Evolutionary conservation across 2,113 vertebrate genomes (phyloP).

Genomic region (Siniperca chuatsi): DNA sequence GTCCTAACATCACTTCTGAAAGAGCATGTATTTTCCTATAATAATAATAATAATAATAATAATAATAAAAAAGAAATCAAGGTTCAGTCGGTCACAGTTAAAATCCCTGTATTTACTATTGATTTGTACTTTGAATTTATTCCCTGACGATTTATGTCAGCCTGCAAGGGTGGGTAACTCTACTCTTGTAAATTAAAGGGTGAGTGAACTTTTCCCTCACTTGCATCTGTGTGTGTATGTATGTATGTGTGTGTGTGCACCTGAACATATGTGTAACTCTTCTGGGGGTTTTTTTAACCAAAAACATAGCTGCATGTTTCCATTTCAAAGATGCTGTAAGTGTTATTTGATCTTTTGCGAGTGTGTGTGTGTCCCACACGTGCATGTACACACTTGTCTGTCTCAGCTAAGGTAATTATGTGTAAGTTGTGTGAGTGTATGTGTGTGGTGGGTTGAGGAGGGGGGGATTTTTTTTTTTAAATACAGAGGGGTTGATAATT

Average conservation of each 20-base stretch:
- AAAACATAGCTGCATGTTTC: slow-evolving; percentile 45
- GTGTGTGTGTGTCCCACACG: slow-evolving; percentile 37
- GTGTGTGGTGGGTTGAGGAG: slow-evolving; percentile 42
- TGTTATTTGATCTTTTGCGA: slow-evolving; percentile 27
- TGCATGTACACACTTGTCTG: slow-evolving; percentile 59
- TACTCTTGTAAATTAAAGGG: slow-evolving; percentile 62
- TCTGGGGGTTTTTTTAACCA: background rate
- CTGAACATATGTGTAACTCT: slow-evolving; percentile 37
- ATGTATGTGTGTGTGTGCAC: slow-evolving; percentile 30
- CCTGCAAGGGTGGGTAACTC: slow-evolving; percentile 49
- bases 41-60: no score
- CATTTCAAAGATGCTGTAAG: slow-evolving; percentile 35
- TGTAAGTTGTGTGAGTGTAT: slow-evolving; percentile 57
- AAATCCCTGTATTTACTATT: slow-evolving; percentile 42
- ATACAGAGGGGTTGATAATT: slow-evolving; percentile 82
- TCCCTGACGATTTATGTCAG: slow-evolving; percentile 48
- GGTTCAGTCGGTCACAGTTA: background rate
- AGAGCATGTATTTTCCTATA: background rate
- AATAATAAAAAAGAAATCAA: slow-evolving; percentile 20
- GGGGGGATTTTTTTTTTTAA: slow-evolving; percentile 61
- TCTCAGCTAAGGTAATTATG: slow-evolving; percentile 74
- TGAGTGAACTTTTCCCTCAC: slow-evolving; percentile 31
- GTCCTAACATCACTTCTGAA: background rate
- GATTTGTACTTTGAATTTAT: slow-evolving; percentile 46
- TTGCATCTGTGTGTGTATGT: slow-evolving; percentile 13